Evolutionary conservation across 1,140 invertebrate species (phyloP).

Genomic region (Ptiloglossa arizonensis): DNA sequence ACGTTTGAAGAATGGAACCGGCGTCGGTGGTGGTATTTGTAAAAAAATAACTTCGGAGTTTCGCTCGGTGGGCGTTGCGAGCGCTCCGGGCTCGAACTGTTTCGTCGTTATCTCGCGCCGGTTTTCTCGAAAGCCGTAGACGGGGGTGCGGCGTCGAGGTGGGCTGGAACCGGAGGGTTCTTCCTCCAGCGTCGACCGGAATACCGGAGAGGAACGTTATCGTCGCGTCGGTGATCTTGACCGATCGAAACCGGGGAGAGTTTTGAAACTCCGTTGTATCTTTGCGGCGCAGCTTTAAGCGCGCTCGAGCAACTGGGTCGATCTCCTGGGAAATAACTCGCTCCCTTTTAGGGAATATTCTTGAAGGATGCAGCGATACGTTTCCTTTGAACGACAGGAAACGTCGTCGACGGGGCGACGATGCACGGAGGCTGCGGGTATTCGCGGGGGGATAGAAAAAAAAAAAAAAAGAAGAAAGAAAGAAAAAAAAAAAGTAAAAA

Average conservation of each 20-base stretch:
- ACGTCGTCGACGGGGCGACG: background rate
- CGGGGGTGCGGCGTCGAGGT: no score
- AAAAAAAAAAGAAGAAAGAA: background rate
- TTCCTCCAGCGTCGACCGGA: no score
- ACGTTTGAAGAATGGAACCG: no score
- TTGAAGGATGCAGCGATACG: conserved; percentile 10
- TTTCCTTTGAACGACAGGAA: conserved; percentile 11
- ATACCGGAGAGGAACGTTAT: background rate
- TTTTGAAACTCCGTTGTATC: background rate
- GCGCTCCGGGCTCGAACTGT: no score
- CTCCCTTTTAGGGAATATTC: conserved; percentile 19
- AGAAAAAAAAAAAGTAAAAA: background rate
- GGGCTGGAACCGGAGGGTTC: no score
- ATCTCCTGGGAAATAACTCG: conserved; percentile 39
- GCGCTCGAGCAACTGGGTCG: background rate
- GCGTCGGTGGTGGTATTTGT: no score
- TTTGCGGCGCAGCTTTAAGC: conserved; percentile 1
- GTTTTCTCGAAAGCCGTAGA: no score
- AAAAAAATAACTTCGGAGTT: no score
- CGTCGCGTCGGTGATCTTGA: background rate
- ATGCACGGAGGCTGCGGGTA: background rate
- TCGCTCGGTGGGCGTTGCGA: no score
- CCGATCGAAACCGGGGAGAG: background rate
- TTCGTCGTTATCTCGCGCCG: no score
- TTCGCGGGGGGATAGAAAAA: background rate